A percentile compares a stretch with the other conserved stretches of the same genome.
phyloP scores from a whole-genome alignment of 2,888 invertebrate genomes.

The Epirrhoe tristata region DNA sequence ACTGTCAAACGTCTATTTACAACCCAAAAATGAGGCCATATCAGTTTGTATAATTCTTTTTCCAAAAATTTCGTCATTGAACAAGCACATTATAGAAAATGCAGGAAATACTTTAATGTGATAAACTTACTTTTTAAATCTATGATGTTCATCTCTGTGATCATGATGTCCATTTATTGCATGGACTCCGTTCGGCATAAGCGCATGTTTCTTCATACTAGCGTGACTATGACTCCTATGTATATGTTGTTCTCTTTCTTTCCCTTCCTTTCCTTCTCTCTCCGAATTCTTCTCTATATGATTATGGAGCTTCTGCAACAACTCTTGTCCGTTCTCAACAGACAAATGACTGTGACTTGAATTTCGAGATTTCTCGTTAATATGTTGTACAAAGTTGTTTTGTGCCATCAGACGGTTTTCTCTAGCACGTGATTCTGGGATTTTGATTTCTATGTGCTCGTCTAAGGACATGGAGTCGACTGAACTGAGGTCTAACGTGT shows the following conservation, averaged over 20 bases:
- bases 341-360: slow-evolving; percentile 71
- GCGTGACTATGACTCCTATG: slow-evolving; percentile 79
- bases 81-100: neutral
- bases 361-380: slow-evolving; percentile 75
- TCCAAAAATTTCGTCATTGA: neutral
- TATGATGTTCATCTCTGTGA: slow-evolving; percentile 64
- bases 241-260: slow-evolving; percentile 59
- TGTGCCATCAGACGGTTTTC: slow-evolving; percentile 81
- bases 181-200: slow-evolving; percentile 74
- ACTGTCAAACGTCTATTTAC: too few species aligned
- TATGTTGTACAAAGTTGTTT: slow-evolving; percentile 77
- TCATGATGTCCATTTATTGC: slow-evolving; percentile 65
- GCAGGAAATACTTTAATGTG: neutral
- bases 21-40: too few species aligned
- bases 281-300: slow-evolving; percentile 51
- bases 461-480: slow-evolving; percentile 87
- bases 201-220: slow-evolving; percentile 75
- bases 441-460: slow-evolving; percentile 86
- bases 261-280: slow-evolving; percentile 46
- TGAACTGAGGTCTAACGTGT: slow-evolving; percentile 86
- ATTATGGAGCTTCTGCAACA: slow-evolving; percentile 52
- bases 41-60: too few species aligned
- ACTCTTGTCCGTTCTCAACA: slow-evolving; percentile 70
- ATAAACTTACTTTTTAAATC: slow-evolving; percentile 67
- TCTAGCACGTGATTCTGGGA: slow-evolving; percentile 79